phyloP scores from a whole-genome alignment of 2,888 invertebrate species.

The Aelia acuminata region DNA sequence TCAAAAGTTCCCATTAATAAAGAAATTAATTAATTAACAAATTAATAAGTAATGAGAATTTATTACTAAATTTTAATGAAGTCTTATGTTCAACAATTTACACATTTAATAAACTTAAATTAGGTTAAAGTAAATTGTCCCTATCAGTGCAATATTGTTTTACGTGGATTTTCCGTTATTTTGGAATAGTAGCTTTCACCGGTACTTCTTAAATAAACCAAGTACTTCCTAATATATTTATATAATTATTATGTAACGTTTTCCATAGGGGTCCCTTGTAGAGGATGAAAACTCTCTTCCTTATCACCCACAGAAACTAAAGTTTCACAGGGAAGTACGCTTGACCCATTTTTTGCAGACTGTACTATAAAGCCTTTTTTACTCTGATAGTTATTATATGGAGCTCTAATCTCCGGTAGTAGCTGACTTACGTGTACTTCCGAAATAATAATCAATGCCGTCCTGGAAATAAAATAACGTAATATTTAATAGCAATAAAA shows the following conservation, averaged over 20 bases:
- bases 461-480: no score
- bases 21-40: no score
- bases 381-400: neutral
- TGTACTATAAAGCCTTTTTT: neutral
- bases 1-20: no score
- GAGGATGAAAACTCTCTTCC: neutral
- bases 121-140: no score
- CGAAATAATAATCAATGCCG: neutral
- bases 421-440: neutral
- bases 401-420: neutral
- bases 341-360: neutral
- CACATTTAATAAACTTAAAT: no score
- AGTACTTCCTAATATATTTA: neutral
- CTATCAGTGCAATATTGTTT: no score
- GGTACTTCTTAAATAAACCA: neutral
- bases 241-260: neutral
- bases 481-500: no score
- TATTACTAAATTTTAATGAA: no score
- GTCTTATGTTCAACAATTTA: no score
- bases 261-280: neutral
- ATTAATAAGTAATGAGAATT: no score
- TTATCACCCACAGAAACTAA: neutral
- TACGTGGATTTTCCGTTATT: no score
- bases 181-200: neutral
- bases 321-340: slow-evolving; percentile 7